Evolutionary conservation across 2,113 vertebrate genomes (phyloP).

Genomic region (Aphelocoma coerulescens): DNA sequence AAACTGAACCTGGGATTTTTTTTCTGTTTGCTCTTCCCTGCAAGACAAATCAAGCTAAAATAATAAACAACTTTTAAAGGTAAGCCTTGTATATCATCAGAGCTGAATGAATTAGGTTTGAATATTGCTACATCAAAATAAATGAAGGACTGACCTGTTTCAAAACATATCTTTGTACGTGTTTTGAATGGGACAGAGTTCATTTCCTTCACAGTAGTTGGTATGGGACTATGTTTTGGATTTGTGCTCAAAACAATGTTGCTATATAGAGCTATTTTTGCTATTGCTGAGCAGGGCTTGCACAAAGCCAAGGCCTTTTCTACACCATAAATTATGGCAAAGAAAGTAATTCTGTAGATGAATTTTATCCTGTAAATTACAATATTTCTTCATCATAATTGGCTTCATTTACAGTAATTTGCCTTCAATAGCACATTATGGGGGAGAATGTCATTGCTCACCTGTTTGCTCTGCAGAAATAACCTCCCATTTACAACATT

Average conservation of each 20-base stretch:
- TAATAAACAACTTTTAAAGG: neutral
- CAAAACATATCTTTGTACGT: neutral
- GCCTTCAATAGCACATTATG: neutral
- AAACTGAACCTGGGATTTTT: neutral
- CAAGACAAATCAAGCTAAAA: neutral
- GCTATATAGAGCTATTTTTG: neutral
- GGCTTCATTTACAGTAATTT: neutral
- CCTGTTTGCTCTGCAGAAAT: neutral
- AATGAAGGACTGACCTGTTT: neutral
- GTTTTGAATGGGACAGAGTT: neutral
- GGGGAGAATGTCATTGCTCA: neutral
- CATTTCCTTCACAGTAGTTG: neutral
- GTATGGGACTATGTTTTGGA: neutral
- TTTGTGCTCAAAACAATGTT: neutral
- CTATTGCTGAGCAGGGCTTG: neutral
- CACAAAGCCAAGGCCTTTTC: neutral
- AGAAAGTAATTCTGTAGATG: no score
- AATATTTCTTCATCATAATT: neutral
- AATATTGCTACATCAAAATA: neutral
- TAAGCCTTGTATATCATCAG: neutral
- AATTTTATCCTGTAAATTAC: neutral
- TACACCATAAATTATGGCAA: neutral
- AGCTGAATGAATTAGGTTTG: neutral
- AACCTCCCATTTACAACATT: neutral
- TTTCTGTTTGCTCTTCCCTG: neutral